Evolutionary conservation across 1,140 invertebrate species (phyloP).

Genomic region (Lasaia peninsularis): DNA sequence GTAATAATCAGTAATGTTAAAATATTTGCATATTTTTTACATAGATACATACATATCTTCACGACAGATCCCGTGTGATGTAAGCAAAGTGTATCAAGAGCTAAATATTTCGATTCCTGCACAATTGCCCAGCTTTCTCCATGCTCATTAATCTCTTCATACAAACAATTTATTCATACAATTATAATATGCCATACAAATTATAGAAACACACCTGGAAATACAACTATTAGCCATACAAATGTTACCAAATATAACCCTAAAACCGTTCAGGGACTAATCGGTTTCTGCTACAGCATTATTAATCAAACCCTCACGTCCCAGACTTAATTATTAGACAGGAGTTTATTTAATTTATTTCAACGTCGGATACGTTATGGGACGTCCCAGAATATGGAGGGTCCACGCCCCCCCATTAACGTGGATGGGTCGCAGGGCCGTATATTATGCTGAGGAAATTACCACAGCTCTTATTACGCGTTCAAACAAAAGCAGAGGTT

Average conservation of each 20-base stretch:
- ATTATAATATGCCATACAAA: too few relatives aligned
- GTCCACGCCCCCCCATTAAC: slow-evolving; percentile 54
- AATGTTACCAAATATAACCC: slow-evolving; percentile 27
- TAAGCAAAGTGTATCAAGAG: too few relatives aligned
- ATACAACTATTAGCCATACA: neutral
- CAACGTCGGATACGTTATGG: slow-evolving; percentile 41
- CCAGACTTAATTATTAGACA: slow-evolving; percentile 59
- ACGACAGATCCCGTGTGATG: too few relatives aligned
- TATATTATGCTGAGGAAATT: slow-evolving; percentile 54
- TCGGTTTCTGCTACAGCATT: slow-evolving; percentile 18
- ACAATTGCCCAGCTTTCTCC: too few relatives aligned
- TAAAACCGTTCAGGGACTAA: slow-evolving; percentile 24
- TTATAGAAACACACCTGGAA: too few relatives aligned
- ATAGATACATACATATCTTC: too few relatives aligned
- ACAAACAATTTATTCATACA: too few relatives aligned
- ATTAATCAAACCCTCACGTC: slow-evolving; percentile 51
- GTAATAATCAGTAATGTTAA: too few relatives aligned
- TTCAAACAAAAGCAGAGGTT: slow-evolving; percentile 44
- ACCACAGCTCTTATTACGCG: slow-evolving; percentile 50
- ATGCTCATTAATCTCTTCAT: too few relatives aligned
- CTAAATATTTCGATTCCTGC: too few relatives aligned
- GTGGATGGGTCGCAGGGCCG: slow-evolving; percentile 38
- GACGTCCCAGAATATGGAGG: slow-evolving; percentile 42
- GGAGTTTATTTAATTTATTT: slow-evolving; percentile 62
- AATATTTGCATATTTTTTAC: too few relatives aligned